phyloP scores from a whole-genome alignment of 23 tunicate genomes.

The Halocynthia aurantium region DNA sequence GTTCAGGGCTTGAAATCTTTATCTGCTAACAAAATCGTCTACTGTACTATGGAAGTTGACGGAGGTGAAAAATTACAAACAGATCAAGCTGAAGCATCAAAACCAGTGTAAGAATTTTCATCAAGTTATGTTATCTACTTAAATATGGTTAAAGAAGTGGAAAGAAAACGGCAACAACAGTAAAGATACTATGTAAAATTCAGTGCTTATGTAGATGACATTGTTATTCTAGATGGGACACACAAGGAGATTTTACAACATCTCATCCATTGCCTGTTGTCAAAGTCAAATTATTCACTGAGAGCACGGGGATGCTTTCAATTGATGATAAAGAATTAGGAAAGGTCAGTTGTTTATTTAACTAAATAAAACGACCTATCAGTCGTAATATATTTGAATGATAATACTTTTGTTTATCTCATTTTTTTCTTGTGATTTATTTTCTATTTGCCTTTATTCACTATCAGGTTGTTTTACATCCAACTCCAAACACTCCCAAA shows the following conservation, averaged over 20 bases:
- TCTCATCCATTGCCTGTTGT: constrained; percentile 80
- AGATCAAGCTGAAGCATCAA: constrained; percentile 84
- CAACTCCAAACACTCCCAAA: constrained; percentile 87
- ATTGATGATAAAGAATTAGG: constrained; percentile 98
- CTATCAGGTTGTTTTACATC: constrained; percentile 71
- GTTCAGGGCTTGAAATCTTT: constrained; percentile 79
- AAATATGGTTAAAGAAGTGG: too few species aligned
- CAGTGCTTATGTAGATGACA: too few species aligned
- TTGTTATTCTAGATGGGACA: constrained; percentile 57
- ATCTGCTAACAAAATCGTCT: constrained; percentile 57
- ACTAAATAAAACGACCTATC: not conserved
- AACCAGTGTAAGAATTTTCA: constrained; percentile 59
- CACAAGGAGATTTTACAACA: constrained; percentile 87
- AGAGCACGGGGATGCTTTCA: constrained; percentile 79
- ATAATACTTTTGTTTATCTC: not conserved
- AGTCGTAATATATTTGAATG: not conserved
- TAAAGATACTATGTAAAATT: too few species aligned
- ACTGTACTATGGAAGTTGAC: constrained; percentile 97
- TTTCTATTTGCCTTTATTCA: not conserved
- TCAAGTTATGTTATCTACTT: not conserved
- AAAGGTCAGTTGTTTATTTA: constrained; percentile 35
- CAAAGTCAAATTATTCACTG: constrained; percentile 85
- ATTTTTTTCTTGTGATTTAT: not conserved
- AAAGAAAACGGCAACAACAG: not conserved
- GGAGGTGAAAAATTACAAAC: constrained; percentile 89